Evolutionary conservation across 2,113 vertebrate species (phyloP).

Genomic region (Rostratula benghalensis): DNA sequence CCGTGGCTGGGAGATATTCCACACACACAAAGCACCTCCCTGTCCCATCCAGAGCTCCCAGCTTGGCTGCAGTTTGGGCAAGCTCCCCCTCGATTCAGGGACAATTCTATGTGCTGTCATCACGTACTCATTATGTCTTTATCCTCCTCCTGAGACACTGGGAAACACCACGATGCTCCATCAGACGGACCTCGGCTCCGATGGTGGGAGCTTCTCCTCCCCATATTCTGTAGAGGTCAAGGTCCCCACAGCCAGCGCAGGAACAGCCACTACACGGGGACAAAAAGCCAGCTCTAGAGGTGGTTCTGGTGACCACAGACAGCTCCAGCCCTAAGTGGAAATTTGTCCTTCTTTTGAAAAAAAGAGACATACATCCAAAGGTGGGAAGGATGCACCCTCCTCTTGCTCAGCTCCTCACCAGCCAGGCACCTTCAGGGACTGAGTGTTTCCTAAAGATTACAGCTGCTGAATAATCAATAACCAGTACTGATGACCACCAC

Average conservation of each 20-base stretch:
- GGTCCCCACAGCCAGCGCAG: background rate
- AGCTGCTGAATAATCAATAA: rapidly evolving
- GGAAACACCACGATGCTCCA: rapidly evolving
- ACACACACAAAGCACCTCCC: background rate
- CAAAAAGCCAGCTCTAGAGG: background rate
- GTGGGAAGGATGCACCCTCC: background rate
- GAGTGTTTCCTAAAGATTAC: rapidly evolving
- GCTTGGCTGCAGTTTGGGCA: background rate
- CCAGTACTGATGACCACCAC: background rate
- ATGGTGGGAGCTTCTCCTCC: background rate
- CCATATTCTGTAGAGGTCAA: rapidly evolving
- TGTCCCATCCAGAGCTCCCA: background rate
- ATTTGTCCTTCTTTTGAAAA: background rate
- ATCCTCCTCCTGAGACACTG: background rate
- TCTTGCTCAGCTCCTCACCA: background rate
- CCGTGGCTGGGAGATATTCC: rapidly evolving
- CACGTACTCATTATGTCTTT: rapidly evolving
- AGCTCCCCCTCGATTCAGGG: rapidly evolving
- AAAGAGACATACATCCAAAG: background rate
- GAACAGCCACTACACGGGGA: background rate
- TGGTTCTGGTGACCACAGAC: background rate
- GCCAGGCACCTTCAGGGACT: background rate
- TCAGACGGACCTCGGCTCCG: background rate
- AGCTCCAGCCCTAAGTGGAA: too few relatives aligned
- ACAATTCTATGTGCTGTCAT: background rate